Base-by-base conservation (phyloP, 2,888 invertebrate genomes). In the Alloscopus bannaensis region DNA sequence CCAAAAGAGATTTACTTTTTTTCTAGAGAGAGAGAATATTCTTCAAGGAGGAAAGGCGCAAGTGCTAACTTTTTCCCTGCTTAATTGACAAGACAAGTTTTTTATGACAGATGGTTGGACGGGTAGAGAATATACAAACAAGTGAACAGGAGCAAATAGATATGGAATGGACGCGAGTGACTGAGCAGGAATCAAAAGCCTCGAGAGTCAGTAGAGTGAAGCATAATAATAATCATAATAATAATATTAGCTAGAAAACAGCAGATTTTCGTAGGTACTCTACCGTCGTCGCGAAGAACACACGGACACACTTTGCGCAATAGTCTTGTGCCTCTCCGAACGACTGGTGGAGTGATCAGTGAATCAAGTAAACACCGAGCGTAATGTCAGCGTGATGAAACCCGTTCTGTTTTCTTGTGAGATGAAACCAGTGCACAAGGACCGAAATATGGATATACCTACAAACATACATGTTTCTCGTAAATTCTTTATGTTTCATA, bases 21-120 rank as follows among this genome's bases (percentile, higher is more conserved):
- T 36, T 6, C 45, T n/a, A 11, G 18, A 45, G 45, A 4, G 45
- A 45, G 45, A 18, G 45, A 16, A 45, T 36, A 13, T 8, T 36
- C 8, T 8, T 36, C 8, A 36, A 18, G 28, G 26, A 22, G 31
- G 47, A n/a, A 40, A 52, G 26, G 18, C 20, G 47, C 59, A 76
- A 68, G 76, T 76, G 76, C 76, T 76, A 76, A 76, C 62, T 76
- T 62, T 57, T 45, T 42, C 42, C 31, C 68, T 29, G 62, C 62
- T 68, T 76, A 76, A 76, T 76, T 76, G 76, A 69, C 76, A 76
- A 68, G 69, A 52, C 68, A 55, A 76, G 55, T 69, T 62, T 76
- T 60, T 69, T 76, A 76, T 76, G 76, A 69, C 69, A 69, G 68
- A 69, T 69, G 62, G 76, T 69, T 29, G 69, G 55, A 76, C 69